Base-by-base conservation (phyloP, 2,888 invertebrate species). In the Heliothis peltigera region DNA sequence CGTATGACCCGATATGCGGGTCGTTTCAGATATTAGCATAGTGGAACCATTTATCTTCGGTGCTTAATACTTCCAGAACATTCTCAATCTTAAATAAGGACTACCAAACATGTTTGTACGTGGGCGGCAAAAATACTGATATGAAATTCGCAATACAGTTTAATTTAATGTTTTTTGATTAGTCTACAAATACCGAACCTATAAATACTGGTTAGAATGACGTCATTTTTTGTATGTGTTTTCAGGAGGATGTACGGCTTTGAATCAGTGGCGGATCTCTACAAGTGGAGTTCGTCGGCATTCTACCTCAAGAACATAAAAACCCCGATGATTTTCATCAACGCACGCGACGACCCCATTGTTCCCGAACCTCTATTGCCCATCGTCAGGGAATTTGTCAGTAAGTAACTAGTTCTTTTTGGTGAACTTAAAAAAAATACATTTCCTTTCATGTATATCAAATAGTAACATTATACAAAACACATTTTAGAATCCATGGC, bases 311-410 rank as follows among this genome's bases (percentile, higher is more conserved):
- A 97, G 21, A 97, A 97, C 82, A 97, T 98, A 71, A 95, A 96
- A 60, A 96, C 97, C 19, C 99, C 99, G 10, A 98, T 98, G 97
- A 96, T 99, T 80, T 98, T 98, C 87, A 96, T 99, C 65, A 99
- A 99, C 92, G 96, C 99, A 8, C 95, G 96, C 79, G 99, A 99
- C 91, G 99, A 99, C 94, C 99, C 99, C 2, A 96, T 99, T 53
- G 97, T 99, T 53, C 98, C 98, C 7, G 97, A 97, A 76, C 96
- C 96, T 28, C 91, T 99, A 62, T 92, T 98, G 75, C 95, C 96
- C 19, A 96, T 97, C 6, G 96, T 98, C 52, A 96, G 96, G 84
- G 96, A 97, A 80, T 96, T 96, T 94, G 97, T 97, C 82, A 96
- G 98, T 98, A 92, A 96, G 97, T 96, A n/a, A n/a, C n/a, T n/a